Evolutionary conservation across 1,140 invertebrate genomes (phyloP).

Genomic region (Dendrolimus kikuchii): DNA sequence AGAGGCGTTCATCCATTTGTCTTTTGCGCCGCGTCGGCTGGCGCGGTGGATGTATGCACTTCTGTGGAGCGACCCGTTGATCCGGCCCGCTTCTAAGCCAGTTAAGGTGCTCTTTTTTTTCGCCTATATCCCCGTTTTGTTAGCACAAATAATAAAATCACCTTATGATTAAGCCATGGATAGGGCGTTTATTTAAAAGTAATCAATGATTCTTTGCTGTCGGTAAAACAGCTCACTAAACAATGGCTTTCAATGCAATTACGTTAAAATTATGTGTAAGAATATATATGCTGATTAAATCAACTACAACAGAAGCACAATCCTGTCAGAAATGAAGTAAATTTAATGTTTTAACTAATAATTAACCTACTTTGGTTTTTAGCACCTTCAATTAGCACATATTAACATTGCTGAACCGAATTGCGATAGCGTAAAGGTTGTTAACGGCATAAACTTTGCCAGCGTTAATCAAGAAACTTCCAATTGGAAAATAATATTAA

Average conservation of each 20-base stretch:
- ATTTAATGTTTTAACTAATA: background rate
- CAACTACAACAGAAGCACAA: no score
- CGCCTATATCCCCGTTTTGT: conserved; percentile 47
- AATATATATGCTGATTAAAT: no score
- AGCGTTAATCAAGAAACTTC: conserved; percentile 15
- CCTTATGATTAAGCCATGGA: conserved; percentile 10
- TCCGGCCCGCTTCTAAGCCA: conserved; percentile 72
- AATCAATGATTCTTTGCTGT: background rate
- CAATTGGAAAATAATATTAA: conserved; percentile 22
- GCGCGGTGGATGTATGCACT: conserved; percentile 68
- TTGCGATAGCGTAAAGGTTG: conserved; percentile 5
- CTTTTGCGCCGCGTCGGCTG: conserved; percentile 46
- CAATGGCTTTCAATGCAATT: no score
- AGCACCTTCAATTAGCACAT: conserved; percentile 8
- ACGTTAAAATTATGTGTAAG: no score
- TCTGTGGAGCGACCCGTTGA: conserved; percentile 70
- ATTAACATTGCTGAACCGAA: conserved; percentile 7
- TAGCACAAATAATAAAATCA: conserved; percentile 33
- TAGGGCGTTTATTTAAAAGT: background rate
- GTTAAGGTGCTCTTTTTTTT: conserved; percentile 74
- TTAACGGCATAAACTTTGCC: conserved; percentile 2
- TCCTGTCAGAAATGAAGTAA: no score
- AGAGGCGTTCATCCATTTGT: conserved; percentile 76
- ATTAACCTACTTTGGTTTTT: background rate
- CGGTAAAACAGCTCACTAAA: conserved; percentile 1